phyloP scores from a whole-genome alignment of 2,113 vertebrate genomes.

The Amazona guildingii region DNA sequence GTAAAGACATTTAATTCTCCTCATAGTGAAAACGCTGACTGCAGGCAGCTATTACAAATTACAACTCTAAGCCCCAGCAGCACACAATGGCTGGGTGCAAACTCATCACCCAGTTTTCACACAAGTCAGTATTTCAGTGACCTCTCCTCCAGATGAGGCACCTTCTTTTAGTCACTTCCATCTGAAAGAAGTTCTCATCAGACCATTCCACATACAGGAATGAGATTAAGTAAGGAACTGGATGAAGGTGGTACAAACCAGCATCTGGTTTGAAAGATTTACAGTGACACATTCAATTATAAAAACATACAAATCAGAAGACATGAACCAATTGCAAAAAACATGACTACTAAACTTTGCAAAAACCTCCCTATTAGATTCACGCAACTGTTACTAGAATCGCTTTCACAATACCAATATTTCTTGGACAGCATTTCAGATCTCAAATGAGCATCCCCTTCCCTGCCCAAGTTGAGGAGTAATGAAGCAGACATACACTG shows the following conservation, averaged over 20 bases:
- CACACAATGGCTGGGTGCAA: background rate
- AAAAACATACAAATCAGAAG: background rate
- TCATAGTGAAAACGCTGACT: background rate
- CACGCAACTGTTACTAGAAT: background rate
- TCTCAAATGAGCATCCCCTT: background rate
- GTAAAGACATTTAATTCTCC: background rate
- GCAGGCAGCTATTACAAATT: background rate
- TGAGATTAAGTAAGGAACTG: background rate
- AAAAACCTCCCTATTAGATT: background rate
- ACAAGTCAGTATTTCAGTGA: background rate
- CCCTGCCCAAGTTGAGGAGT: background rate
- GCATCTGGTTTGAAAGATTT: background rate
- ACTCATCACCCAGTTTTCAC: background rate
- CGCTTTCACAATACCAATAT: background rate
- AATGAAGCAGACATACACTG: background rate
- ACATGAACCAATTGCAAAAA: background rate
- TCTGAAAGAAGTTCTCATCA: background rate
- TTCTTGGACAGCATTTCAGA: background rate
- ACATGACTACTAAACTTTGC: background rate
- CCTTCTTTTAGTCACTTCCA: background rate
- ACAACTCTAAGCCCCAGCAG: background rate
- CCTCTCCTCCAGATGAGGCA: background rate
- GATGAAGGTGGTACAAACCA: background rate
- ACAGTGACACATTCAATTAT: background rate
- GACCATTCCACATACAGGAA: background rate